Percentiles rank a stretch among this genome's conserved stretches.
These are phyloP conservation scores for Sylvia borin DNA, from an alignment of 2,797 vertebrate species.

Conservation along the genomic window DNA sequence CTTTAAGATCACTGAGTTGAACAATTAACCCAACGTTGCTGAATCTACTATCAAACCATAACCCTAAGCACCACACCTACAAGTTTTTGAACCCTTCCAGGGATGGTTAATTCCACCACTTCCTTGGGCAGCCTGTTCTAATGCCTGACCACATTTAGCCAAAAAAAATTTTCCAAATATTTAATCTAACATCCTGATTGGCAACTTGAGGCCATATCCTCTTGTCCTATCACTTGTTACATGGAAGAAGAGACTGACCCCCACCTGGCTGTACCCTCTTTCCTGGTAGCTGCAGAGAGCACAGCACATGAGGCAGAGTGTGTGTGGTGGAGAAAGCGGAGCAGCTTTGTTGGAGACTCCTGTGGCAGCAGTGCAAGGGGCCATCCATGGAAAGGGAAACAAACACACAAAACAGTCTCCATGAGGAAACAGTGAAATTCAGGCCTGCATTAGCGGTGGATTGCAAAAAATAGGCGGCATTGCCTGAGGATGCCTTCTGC, in stretches of 20 bases:
- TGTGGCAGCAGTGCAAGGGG: neutral
- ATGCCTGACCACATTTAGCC: neutral
- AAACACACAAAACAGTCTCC: neutral
- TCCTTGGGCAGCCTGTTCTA: neutral
- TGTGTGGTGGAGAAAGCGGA: neutral
- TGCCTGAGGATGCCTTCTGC: neutral
- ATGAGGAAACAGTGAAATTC: neutral
- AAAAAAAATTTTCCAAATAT: neutral
- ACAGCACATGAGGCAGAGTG: neutral
- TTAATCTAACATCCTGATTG: neutral
- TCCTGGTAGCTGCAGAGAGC: neutral
- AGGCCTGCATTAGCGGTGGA: neutral
- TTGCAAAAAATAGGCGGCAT: neutral
- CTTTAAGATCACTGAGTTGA: rapidly evolving
- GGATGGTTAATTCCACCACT: neutral
- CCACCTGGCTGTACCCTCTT: neutral
- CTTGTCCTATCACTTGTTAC: neutral
- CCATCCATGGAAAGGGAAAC: neutral
- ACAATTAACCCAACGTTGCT: neutral
- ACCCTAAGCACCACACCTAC: neutral
- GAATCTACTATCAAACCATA: neutral
- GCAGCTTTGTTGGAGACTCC: neutral
- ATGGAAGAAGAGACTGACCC: neutral
- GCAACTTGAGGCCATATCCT: neutral
- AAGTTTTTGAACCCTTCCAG: neutral